A percentile compares a stretch with the other conserved stretches of the same genome.
phyloP scores from a whole-genome alignment of 2,797 vertebrate species.

The Leontocebus nigricollis region DNA sequence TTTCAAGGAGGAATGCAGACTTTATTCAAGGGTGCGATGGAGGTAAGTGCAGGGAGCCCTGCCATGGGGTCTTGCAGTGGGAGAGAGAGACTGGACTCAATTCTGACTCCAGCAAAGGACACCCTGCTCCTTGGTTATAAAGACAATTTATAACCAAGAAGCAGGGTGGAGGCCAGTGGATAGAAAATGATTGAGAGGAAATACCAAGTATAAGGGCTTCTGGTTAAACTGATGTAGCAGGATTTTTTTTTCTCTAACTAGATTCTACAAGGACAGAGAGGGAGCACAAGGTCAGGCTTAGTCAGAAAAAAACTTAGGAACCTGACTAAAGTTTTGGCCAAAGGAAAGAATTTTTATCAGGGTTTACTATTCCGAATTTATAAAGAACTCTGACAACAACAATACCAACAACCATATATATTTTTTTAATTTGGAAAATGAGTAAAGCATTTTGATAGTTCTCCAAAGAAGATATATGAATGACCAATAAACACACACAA shows the following conservation, averaged over 20 bases:
- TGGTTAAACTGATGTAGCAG: not conserved
- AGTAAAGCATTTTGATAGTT: not conserved
- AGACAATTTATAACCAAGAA: not conserved
- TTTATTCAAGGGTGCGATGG: not conserved
- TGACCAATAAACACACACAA: not conserved
- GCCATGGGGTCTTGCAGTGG: too few species aligned
- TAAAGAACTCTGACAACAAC: not conserved
- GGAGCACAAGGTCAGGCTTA: not conserved
- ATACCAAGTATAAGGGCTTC: not conserved
- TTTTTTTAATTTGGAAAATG: not conserved
- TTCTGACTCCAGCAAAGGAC: not conserved
- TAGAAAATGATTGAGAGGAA: not conserved
- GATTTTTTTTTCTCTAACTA: not conserved
- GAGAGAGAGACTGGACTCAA: not conserved
- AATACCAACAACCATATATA: not conserved
- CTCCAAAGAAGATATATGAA: not conserved
- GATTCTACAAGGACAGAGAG: not conserved
- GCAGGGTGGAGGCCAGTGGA: not conserved
- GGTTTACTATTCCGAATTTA: not conserved
- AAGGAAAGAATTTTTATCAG: not conserved
- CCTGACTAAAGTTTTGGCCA: not conserved
- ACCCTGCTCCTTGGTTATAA: too few species aligned
- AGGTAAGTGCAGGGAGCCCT: not conserved
- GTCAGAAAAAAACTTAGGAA: not conserved
- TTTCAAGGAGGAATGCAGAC: not conserved